phyloP scores from a whole-genome alignment of 2,113 vertebrate species.

The Paedocypris sp. region DNA sequence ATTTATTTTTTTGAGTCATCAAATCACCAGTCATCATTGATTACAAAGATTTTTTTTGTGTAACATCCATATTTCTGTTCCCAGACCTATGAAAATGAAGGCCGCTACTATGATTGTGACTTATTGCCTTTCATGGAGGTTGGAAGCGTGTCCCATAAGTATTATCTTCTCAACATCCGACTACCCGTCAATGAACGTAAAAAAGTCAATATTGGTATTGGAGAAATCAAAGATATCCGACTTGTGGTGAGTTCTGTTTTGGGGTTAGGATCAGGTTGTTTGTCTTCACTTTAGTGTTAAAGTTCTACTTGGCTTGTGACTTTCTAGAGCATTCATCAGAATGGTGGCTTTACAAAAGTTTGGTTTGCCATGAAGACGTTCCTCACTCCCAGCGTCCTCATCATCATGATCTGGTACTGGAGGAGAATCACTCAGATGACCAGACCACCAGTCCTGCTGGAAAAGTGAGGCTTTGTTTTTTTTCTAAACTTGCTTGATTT shows the following conservation, averaged over 20 bases:
- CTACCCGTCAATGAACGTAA: constrained; percentile 84
- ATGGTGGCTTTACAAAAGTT: constrained; percentile 93
- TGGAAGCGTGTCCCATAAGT: constrained; percentile 87
- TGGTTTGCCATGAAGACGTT: constrained; percentile 99
- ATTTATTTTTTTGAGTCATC: no score
- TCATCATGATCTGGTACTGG: constrained; percentile 98
- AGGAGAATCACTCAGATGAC: constrained; percentile 87
- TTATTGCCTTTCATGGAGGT: constrained; percentile 92
- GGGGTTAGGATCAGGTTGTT: no score
- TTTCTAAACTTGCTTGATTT: neutral
- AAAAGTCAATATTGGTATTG: constrained; percentile 84
- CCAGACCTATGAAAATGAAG: constrained; percentile 78
- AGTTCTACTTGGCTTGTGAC: neutral
- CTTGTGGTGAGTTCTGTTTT: constrained; percentile 77
- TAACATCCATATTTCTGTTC: neutral
- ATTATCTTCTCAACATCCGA: constrained; percentile 91
- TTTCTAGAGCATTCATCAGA: constrained; percentile 84
- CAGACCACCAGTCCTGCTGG: constrained; percentile 84
- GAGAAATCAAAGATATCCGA: constrained; percentile 87
- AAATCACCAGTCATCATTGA: no score
- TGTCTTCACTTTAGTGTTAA: neutral
- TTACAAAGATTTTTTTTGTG: no score
- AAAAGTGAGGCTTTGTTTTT: constrained; percentile 75
- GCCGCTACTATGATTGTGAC: constrained; percentile 85
- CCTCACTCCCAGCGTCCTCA: constrained; percentile 90